Base-by-base conservation (phyloP, 2,888 invertebrate genomes). In the Platypus cylindrus region DNA sequence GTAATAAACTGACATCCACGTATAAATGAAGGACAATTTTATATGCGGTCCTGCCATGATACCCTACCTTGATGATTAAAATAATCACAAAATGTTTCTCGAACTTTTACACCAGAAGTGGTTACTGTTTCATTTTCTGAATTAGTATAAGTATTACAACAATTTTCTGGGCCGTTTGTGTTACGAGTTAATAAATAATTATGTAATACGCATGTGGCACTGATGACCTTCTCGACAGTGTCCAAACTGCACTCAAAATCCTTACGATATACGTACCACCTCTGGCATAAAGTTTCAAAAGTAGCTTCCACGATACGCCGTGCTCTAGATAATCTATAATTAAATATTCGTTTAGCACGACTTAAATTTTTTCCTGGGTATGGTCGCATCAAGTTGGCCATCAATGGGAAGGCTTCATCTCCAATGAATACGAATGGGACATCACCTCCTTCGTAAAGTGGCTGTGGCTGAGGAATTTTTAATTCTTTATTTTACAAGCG, bases 291-390 rank as follows among this genome's bases (percentile, higher is more conserved):
- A 32, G 37, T 42, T 15, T 40, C 37, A 42, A 42, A 41, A 32
- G 41, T 17, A 34, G 37, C 37, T 24, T 37, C 40, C 16, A 42
- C 37, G 37, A 34, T 42, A 40, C 37, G 40, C 17, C 40, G 16
- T 31, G 37, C 39, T 24, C 39, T 36, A 17, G 34, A 38, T 30
- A 42, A 34, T 30, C 39, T 30, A 32, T 43, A 43, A 36, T 43
- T 43, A 32, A 38, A 43, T 28, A 43, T 39, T 30, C 38, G 36
- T 41, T 38, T 44, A 23, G 25, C 17, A 18, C 39, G 41, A 22
- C 32, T 37, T 35, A 41, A 23, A 31, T 16, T 40, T 34, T 32
- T 37, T 26, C 32, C 17, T 11, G 37, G 18, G 27, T 33, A 37
- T 3, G 37, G 32, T 28, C 25, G 16, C 31, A 36, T 31, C 12